phyloP scores from a whole-genome alignment of 2,113 vertebrate genomes.

The Prionailurus bengalensis region DNA sequence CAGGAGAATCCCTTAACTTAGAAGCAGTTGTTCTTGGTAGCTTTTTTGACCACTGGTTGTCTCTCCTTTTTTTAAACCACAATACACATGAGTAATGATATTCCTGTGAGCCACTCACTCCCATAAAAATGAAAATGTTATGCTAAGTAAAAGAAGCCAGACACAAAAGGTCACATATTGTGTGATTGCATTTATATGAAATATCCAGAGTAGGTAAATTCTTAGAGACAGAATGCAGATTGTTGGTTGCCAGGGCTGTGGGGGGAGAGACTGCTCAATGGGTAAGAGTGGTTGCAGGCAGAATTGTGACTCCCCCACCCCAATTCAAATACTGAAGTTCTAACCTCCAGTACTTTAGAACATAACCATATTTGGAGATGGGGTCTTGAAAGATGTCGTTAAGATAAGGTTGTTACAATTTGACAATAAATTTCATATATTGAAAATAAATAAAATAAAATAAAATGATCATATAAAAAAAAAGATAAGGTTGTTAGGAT shows the following conservation, averaged over 20 bases:
- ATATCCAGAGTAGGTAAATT: neutral
- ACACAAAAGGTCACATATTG: neutral
- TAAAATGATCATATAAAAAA: too few relatives aligned
- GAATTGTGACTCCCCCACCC: neutral
- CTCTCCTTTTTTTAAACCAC: neutral
- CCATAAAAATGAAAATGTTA: neutral
- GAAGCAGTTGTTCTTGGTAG: neutral
- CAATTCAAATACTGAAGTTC: neutral
- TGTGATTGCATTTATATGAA: neutral
- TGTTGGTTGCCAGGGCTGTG: neutral
- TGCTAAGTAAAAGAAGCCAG: constrained; percentile 23
- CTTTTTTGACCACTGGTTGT: neutral
- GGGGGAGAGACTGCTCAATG: neutral
- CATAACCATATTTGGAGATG: neutral
- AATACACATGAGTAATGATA: neutral
- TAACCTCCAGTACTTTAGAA: neutral
- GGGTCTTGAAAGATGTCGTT: neutral
- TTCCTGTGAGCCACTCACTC: neutral
- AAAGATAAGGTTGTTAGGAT: neutral
- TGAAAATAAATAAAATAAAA: too few relatives aligned
- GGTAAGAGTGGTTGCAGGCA: neutral
- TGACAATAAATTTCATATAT: too few relatives aligned
- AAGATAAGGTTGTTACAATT: neutral
- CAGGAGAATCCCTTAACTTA: neutral
- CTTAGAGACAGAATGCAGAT: neutral